These are phyloP conservation scores for Lomographa bimaculata DNA, from an alignment of 2,888 invertebrate genomes.

Conservation along the genomic window DNA sequence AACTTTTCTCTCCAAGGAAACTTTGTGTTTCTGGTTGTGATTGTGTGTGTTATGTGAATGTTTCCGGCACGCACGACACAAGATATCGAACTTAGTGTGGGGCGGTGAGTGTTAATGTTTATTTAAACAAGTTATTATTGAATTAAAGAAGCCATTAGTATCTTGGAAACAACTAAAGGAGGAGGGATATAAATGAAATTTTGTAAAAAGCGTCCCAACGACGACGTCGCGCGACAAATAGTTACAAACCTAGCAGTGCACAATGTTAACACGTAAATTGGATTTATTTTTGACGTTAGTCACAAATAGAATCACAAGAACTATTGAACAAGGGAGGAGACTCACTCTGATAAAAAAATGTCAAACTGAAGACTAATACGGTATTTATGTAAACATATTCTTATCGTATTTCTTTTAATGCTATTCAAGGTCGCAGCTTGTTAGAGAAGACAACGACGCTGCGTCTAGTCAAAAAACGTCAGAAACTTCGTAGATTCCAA, in stretches of 20 bases:
- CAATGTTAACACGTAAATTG: slow-evolving; percentile 40
- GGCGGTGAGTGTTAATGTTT: too few species aligned
- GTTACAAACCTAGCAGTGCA: slow-evolving; percentile 39
- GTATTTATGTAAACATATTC: too few species aligned
- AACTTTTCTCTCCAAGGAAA: too few species aligned
- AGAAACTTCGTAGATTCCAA: slow-evolving; percentile 22
- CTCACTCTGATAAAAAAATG: too few species aligned
- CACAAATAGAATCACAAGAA: too few species aligned
- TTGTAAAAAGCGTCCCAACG: slow-evolving; percentile 46
- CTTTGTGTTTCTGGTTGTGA: too few species aligned
- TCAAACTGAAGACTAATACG: too few species aligned
- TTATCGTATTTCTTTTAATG: slow-evolving; percentile 13
- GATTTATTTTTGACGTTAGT: slow-evolving; percentile 42
- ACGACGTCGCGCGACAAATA: slow-evolving; percentile 45
- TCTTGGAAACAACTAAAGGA: slow-evolving; percentile 37
- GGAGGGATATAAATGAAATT: slow-evolving; percentile 51
- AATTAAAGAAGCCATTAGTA: slow-evolving; percentile 56
- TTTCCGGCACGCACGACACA: too few species aligned
- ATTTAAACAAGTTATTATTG: too few species aligned
- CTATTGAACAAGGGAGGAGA: too few species aligned
- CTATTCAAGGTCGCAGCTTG: slow-evolving; percentile 14
- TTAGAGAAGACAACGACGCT: slow-evolving; percentile 16
- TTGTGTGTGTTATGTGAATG: too few species aligned
- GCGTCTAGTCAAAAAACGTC: slow-evolving; percentile 25
- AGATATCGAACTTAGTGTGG: too few species aligned